Evolutionary conservation across 2,797 vertebrate genomes (phyloP).

Genomic region (Aulostomus chinensis): DNA sequence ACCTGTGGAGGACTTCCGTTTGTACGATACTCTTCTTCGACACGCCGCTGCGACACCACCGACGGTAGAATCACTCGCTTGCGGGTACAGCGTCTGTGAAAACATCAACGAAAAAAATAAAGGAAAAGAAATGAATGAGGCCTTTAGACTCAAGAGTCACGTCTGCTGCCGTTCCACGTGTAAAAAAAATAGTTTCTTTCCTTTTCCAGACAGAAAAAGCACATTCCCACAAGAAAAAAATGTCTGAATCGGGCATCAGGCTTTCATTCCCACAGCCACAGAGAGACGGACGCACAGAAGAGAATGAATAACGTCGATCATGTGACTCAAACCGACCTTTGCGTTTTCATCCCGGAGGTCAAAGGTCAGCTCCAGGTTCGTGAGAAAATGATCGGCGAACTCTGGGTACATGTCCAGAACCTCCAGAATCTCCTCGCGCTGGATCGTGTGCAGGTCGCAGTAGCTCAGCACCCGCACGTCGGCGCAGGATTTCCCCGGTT

Average conservation of each 20-base stretch:
- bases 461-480: conserved; percentile 97
- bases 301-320: conserved; percentile 19
- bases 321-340: conserved; percentile 77
- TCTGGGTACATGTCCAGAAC: conserved; percentile 99
- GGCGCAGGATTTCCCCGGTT: conserved; percentile 95
- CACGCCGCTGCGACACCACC: conserved; percentile 82
- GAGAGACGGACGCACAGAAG: conserved; percentile 2
- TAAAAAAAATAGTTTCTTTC: too few species aligned
- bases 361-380: conserved; percentile 96
- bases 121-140: background rate
- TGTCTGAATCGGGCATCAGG: conserved; percentile 4
- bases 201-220: conserved; percentile 22
- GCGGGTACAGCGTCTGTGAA: conserved; percentile 22
- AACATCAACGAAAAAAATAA: background rate
- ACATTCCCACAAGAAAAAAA: conserved; percentile 18
- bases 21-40: conserved; percentile 86
- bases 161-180: too few species aligned
- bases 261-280: conserved; percentile 14
- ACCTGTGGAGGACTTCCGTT: conserved; percentile 88
- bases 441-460: conserved; percentile 97
- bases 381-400: conserved; percentile 94
- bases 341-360: conserved; percentile 90
- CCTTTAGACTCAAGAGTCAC: too few species aligned
- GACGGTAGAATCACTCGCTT: conserved; percentile 74
- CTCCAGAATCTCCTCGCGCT: conserved; percentile 93